phyloP scores from a whole-genome alignment of 2,797 vertebrate species.

The Falco peregrinus region DNA sequence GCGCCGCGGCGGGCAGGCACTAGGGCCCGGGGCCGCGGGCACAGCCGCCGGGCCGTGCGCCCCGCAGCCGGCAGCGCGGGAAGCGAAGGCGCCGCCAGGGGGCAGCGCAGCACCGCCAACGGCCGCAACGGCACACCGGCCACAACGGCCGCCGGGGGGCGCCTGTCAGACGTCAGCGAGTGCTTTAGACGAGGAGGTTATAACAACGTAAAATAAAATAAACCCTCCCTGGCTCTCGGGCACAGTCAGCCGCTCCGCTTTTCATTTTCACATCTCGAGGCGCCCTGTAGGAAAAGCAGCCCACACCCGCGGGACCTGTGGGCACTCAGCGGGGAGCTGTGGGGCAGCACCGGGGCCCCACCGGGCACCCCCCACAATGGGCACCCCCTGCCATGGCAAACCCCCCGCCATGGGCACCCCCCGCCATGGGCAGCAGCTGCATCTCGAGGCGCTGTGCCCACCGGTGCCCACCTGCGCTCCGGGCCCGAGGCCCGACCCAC shows the following conservation, averaged over 20 bases:
- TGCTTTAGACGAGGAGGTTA: accelerated
- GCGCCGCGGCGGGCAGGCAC: too few relatives aligned
- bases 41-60: too few relatives aligned
- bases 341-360: too few relatives aligned
- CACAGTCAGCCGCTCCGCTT: background rate
- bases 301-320: too few relatives aligned
- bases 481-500: background rate
- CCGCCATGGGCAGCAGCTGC: background rate
- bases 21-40: background rate
- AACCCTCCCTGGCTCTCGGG: too few relatives aligned
- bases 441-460: accelerated
- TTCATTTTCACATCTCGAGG: too few relatives aligned
- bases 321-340: background rate
- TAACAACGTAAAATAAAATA: accelerated
- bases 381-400: too few relatives aligned
- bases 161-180: accelerated
- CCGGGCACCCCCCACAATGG: too few relatives aligned
- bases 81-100: background rate
- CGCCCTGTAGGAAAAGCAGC: background rate
- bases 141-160: background rate
- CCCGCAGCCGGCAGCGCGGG: background rate
- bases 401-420: too few relatives aligned
- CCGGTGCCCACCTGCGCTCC: background rate
- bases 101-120: background rate
- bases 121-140: background rate